phyloP scores from a whole-genome alignment of 1,140 invertebrate species.

The Paralvinella palmiformis region DNA sequence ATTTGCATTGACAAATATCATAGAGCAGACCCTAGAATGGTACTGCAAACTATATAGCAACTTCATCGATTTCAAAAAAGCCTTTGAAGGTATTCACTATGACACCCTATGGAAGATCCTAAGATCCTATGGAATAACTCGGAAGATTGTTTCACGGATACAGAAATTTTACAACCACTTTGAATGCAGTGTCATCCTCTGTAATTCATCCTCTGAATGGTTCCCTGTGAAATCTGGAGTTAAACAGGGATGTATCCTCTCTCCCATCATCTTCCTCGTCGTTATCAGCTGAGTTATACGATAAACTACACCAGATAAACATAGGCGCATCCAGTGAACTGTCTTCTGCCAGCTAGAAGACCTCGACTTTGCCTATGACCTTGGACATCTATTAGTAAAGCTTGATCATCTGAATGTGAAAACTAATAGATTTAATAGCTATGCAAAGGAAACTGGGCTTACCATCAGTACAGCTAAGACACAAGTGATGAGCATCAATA shows the following conservation, averaged over 20 bases:
- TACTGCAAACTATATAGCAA: too few relatives aligned
- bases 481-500: too few relatives aligned
- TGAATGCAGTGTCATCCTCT: constrained; percentile 14
- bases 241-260: constrained; percentile 25
- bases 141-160: constrained; percentile 22
- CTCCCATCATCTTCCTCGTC: constrained; percentile 20
- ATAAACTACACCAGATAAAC: constrained; percentile 10
- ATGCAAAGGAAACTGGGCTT: too few relatives aligned
- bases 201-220: constrained; percentile 1
- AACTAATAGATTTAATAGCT: too few relatives aligned
- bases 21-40: background rate
- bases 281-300: constrained; percentile 22
- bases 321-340: constrained; percentile 19
- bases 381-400: too few relatives aligned
- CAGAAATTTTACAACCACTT: constrained; percentile 16
- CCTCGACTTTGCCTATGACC: constrained; percentile 25
- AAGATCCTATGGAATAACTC: too few relatives aligned
- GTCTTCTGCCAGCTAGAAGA: constrained; percentile 20
- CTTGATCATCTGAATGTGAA: too few relatives aligned
- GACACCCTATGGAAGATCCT: too few relatives aligned
- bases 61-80: too few relatives aligned
- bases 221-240: constrained; percentile 9
- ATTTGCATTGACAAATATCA: background rate
- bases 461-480: too few relatives aligned
- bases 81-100: too few relatives aligned